Evolutionary conservation across 2,888 invertebrate genomes (phyloP).

Genomic region (Agrilus mali): DNA sequence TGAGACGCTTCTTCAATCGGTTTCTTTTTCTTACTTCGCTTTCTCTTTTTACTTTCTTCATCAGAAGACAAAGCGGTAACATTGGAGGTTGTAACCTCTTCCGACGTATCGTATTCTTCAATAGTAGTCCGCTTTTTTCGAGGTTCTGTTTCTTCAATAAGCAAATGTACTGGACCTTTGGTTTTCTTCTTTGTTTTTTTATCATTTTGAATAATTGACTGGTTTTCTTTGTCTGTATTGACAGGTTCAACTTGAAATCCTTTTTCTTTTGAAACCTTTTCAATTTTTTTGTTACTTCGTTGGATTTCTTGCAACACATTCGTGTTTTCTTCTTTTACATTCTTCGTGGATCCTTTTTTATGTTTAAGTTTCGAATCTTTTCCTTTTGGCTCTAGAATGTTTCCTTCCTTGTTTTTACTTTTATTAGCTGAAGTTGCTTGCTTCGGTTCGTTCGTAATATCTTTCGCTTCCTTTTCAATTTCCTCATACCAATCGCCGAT

Average conservation of each 20-base stretch:
- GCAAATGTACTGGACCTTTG: too few species aligned
- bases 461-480: conserved; percentile 1
- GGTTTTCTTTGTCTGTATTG: conserved; percentile 1
- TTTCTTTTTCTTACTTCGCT: background rate
- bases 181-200: too few species aligned
- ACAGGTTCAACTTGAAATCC: conserved; percentile 4
- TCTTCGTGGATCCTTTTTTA: conserved; percentile 16
- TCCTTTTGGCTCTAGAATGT: conserved; percentile 22
- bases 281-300: conserved; percentile 7
- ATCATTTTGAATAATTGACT: background rate
- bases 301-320: conserved; percentile 34
- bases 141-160: too few species aligned
- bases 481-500: too few species aligned
- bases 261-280: conserved; percentile 2
- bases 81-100: too few species aligned
- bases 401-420: conserved; percentile 13
- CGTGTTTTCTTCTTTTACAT: conserved; percentile 34
- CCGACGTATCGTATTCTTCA: background rate
- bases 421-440: background rate
- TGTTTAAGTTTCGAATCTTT: conserved; percentile 20
- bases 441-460: background rate
- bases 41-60: too few species aligned
- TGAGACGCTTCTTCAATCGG: background rate
- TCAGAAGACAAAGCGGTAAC: too few species aligned
- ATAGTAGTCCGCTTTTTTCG: background rate